These are phyloP conservation scores for Lophius americanus DNA, from an alignment of 2,797 vertebrate genomes.

Conservation along the genomic window DNA sequence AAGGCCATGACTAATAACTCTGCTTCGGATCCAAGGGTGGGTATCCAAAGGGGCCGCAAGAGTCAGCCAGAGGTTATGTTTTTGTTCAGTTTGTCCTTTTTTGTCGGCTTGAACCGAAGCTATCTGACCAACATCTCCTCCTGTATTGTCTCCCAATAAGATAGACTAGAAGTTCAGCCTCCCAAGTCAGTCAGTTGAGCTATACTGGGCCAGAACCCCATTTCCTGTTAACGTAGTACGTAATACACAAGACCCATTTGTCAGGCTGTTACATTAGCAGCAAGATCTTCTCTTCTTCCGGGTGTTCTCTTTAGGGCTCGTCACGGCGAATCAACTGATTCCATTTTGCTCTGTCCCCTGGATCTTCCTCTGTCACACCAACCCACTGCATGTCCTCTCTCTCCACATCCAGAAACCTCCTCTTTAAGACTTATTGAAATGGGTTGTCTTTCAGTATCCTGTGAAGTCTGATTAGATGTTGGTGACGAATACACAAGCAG, in stretches of 20 bases:
- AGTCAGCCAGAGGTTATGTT: slow-evolving; percentile 40
- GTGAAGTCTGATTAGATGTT: neutral
- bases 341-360: too few species aligned
- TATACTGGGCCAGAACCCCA: too few species aligned
- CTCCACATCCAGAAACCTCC: too few species aligned
- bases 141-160: slow-evolving; percentile 21
- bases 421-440: too few species aligned
- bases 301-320: too few species aligned
- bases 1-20: slow-evolving; percentile 71
- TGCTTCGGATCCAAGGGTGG: slow-evolving; percentile 61
- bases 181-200: too few species aligned
- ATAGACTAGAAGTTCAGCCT: slow-evolving; percentile 19
- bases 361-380: too few species aligned
- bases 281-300: neutral
- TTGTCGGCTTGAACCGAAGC: slow-evolving; percentile 12
- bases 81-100: slow-evolving; percentile 23
- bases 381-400: too few species aligned
- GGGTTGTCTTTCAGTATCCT: neutral
- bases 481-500: neutral
- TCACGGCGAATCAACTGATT: too few species aligned
- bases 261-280: slow-evolving; percentile 1
- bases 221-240: too few species aligned
- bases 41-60: slow-evolving; percentile 45
- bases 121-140: slow-evolving; percentile 26
- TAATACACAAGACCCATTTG: slow-evolving; percentile 4